Base-by-base conservation (phyloP, 2,113 vertebrate genomes). In the Plectropomus leopardus region DNA sequence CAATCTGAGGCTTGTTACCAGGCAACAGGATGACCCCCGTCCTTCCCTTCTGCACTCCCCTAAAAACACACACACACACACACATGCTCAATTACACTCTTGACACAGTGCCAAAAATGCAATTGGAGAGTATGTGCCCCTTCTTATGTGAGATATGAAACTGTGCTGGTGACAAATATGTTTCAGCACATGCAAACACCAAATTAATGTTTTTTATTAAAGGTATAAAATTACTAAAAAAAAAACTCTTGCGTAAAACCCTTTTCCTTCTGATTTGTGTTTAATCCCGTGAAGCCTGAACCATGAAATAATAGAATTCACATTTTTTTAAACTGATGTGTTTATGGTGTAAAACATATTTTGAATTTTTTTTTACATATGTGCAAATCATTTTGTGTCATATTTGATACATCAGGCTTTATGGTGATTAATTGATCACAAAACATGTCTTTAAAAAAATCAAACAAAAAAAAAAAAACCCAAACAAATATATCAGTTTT, bases 21-120 rank as follows among this genome's bases (percentile, higher is more conserved):
- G 93, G 96, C 95, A 97, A 96, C 96, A 92, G 85, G 89, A 85
- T 96, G 94, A 94, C 94, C 93, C 88, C 87, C 90, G 88, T 91
- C 73, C 80, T 11, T 10, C 11, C 36, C 36, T 80, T 55, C 58
- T 10, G 4, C 47, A 28, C 55, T 3, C 67, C 72, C 50, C 64
- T 65, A 48, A 48, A 66, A 50, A 21, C 53, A 54, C 32, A n/a
- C 68, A 73, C 78, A 74, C 51, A 78, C 8, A 80, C 59, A 60
- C 84, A 84, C 88, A 86, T 30, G 78, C 73, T 87, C 81, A 87
- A 86, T 90, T 89, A 80, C 86, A 73, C 81, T 76, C 72, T 84
- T 92, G 88, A 95, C 73, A 92, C 72, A 83, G 79, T 86, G 91
- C 67, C 92, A 92, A 61, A 87, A 92, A 89, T 86, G 91, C 86